Evolutionary conservation across 2,797 vertebrate species (phyloP).

Genomic region (Cuculus canorus): DNA sequence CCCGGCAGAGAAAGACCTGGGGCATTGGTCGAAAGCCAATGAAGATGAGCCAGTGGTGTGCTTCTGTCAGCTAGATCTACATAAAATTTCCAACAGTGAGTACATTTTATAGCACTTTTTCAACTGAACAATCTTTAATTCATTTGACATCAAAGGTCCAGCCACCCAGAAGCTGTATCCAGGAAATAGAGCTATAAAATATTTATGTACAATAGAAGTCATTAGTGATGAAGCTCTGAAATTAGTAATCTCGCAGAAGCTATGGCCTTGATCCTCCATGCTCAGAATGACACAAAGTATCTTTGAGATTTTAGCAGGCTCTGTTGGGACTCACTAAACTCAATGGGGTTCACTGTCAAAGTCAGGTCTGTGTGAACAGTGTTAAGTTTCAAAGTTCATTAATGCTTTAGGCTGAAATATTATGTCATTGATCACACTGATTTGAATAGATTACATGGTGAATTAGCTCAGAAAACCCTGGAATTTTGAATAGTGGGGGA

Average conservation of each 20-base stretch:
- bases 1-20: no score
- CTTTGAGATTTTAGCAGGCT: background rate
- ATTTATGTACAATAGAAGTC: background rate
- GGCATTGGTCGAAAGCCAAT: no score
- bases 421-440: background rate
- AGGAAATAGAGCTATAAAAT: background rate
- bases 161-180: background rate
- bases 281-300: background rate
- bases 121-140: background rate
- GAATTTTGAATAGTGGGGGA: background rate
- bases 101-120: background rate
- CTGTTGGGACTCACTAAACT: background rate
- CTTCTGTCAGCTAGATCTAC: background rate
- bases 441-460: background rate
- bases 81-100: background rate
- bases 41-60: no score
- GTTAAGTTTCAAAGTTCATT: background rate
- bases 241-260: background rate
- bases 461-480: background rate
- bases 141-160: background rate
- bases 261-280: background rate
- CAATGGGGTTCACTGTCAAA: background rate
- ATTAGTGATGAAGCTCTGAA: background rate
- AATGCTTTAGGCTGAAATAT: background rate
- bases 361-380: background rate